phyloP scores from a whole-genome alignment of 2,888 invertebrate genomes.

The Philonicus albiceps region DNA sequence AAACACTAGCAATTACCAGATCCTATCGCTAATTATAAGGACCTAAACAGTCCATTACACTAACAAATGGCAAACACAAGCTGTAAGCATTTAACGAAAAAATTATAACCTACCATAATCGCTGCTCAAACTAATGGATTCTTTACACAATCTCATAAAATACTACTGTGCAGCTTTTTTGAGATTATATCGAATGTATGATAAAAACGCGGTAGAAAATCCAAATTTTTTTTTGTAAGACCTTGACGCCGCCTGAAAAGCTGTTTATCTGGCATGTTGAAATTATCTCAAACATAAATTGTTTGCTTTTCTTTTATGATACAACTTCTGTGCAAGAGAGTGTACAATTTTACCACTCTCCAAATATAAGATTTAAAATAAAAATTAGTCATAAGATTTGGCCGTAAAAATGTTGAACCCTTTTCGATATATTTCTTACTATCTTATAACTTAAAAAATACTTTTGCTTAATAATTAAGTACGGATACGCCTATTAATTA shows the following conservation, averaged over 20 bases:
- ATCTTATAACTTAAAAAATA: not conserved
- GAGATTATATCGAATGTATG: not conserved
- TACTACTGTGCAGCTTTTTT: not conserved
- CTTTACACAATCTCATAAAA: not conserved
- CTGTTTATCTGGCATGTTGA: not conserved
- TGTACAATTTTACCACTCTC: not conserved
- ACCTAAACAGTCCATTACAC: not conserved
- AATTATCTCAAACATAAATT: not conserved
- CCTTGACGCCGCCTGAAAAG: not conserved
- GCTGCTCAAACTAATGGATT: not conserved
- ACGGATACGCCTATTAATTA: not conserved
- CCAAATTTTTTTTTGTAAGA: not conserved
- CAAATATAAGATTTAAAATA: not conserved
- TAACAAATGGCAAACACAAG: not conserved
- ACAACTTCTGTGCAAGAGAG: not conserved
- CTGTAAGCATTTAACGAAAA: not conserved
- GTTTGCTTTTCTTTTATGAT: not conserved
- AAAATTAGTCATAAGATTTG: not conserved
- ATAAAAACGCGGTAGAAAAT: not conserved
- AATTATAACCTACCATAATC: not conserved
- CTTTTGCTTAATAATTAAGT: not conserved
- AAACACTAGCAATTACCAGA: not conserved
- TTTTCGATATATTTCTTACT: not conserved
- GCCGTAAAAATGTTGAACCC: not conserved
- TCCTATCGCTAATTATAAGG: not conserved